Conservation (phyloP, 2,888 invertebrate species). For the Entomobrya proxima region DNA sequence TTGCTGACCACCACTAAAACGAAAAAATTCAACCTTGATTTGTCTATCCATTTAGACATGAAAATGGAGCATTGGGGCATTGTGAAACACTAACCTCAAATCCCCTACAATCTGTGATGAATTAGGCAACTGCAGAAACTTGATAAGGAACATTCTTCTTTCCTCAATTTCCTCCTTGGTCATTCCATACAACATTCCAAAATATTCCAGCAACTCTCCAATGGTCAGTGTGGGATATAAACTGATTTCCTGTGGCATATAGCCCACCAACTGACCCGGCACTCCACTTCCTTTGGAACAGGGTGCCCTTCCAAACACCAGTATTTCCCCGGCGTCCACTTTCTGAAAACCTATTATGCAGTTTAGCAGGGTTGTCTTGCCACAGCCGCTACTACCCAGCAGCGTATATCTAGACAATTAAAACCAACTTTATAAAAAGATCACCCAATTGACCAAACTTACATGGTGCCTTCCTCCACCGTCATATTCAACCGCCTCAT, state of each 20-base stretch:
- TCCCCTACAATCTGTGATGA: background rate
- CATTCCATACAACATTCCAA: slow-evolving; percentile 97
- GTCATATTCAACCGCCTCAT: slow-evolving; percentile 45
- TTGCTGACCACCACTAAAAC: slow-evolving; percentile 78
- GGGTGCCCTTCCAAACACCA: slow-evolving; percentile 92
- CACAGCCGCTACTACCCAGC: slow-evolving; percentile 95
- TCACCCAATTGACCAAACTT: background rate
- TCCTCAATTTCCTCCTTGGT: slow-evolving; percentile 87
- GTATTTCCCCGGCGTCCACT: slow-evolving; percentile 90
- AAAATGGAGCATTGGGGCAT: background rate
- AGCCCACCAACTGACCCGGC: slow-evolving; percentile 81
- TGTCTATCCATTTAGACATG: background rate
- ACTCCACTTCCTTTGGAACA: slow-evolving; percentile 86
- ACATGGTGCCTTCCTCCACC: slow-evolving; percentile 48
- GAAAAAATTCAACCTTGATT: background rate
- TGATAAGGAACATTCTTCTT: slow-evolving; percentile 89
- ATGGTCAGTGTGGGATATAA: slow-evolving; percentile 94
- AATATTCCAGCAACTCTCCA: slow-evolving; percentile 95
- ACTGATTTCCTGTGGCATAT: slow-evolving; percentile 83
- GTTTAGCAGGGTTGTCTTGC: slow-evolving; percentile 90
- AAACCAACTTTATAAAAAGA: slow-evolving; percentile 51
- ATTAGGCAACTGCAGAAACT: slow-evolving; percentile 92
- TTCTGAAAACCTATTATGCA: slow-evolving; percentile 92
- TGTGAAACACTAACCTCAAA: background rate
- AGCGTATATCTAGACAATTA: slow-evolving; percentile 87